These are phyloP conservation scores for Conchocele bisecta DNA, from an alignment of 2,888 invertebrate species.

Conservation along the genomic window DNA sequence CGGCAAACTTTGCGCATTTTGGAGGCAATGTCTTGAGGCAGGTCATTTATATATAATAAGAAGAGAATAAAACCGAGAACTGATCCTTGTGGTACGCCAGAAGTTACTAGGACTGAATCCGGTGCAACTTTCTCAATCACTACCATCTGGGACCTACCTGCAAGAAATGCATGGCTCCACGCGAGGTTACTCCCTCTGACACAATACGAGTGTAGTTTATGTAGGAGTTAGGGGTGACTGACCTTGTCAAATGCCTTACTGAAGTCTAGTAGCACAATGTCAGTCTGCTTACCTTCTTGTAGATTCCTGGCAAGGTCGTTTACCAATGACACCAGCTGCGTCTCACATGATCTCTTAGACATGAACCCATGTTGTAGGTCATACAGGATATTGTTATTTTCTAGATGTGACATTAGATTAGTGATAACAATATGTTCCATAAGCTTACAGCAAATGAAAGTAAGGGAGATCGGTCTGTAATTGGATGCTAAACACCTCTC, in stretches of 20 bases:
- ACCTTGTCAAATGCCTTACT: constrained; percentile 27
- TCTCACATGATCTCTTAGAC: constrained; percentile 22
- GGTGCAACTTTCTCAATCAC: constrained; percentile 10
- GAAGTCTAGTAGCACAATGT: constrained; percentile 30
- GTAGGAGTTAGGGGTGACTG: constrained; percentile 24
- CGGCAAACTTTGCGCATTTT: constrained; percentile 20
- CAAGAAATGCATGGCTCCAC: constrained; percentile 17
- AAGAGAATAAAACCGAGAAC: constrained; percentile 22
- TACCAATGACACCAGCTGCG: constrained; percentile 4
- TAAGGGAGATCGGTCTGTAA: constrained; percentile 16
- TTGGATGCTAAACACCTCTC: background rate
- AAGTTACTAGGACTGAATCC: constrained; percentile 10
- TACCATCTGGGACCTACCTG: constrained; percentile 13
- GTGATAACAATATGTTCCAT: constrained; percentile 27
- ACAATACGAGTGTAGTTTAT: constrained; percentile 14
- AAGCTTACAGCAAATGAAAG: constrained; percentile 17
- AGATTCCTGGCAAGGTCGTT: constrained; percentile 23
- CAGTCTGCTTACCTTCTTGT: constrained; percentile 22
- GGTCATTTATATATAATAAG: background rate
- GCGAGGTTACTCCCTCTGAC: constrained; percentile 2
- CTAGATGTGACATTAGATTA: constrained; percentile 12
- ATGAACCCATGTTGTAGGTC: constrained; percentile 28
- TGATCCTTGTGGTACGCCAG: constrained; percentile 30
- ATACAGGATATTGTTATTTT: constrained; percentile 15
- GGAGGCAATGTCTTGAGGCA: background rate